These are phyloP conservation scores for Phyllotis vaccarum DNA, from an alignment of 2,797 vertebrate species.

Conservation along the genomic window DNA sequence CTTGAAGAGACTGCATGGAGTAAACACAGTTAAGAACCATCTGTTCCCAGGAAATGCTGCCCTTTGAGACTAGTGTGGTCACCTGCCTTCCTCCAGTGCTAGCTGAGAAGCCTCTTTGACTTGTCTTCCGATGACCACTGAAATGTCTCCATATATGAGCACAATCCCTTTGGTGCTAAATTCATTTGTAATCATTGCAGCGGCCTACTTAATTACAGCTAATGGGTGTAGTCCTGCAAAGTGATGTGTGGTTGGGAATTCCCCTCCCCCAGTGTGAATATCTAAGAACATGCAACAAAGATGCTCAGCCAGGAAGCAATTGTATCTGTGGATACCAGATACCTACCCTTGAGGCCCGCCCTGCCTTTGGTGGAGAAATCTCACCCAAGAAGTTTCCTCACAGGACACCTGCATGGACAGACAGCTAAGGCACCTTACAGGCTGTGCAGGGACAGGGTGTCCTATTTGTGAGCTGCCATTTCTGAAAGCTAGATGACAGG, in stretches of 20 bases:
- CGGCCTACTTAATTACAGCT: slow-evolving; percentile 78
- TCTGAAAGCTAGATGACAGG: slow-evolving; percentile 73
- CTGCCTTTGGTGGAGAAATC: neutral
- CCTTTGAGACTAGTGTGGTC: neutral
- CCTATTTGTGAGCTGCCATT: slow-evolving; percentile 71
- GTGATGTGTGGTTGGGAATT: slow-evolving; percentile 63
- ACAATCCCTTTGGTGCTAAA: slow-evolving; percentile 78
- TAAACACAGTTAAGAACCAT: neutral
- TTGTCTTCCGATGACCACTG: neutral
- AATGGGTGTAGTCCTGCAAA: slow-evolving; percentile 61
- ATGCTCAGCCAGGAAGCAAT: neutral
- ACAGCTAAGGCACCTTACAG: slow-evolving; percentile 40
- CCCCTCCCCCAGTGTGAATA: slow-evolving; percentile 19
- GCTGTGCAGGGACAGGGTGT: neutral
- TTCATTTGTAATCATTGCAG: slow-evolving; percentile 81
- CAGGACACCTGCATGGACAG: neutral
- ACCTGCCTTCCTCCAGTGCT: neutral
- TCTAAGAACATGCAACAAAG: neutral
- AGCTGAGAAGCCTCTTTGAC: neutral
- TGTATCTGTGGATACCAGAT: neutral
- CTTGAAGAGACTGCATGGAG: neutral
- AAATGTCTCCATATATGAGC: slow-evolving; percentile 42
- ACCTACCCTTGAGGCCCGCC: neutral
- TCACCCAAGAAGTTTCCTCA: slow-evolving; percentile 18
- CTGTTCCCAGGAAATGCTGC: neutral